A percentile compares a stretch with the other conserved stretches of the same genome.
phyloP scores from a whole-genome alignment of 2,888 invertebrate genomes.

The Drosophila testacea region DNA sequence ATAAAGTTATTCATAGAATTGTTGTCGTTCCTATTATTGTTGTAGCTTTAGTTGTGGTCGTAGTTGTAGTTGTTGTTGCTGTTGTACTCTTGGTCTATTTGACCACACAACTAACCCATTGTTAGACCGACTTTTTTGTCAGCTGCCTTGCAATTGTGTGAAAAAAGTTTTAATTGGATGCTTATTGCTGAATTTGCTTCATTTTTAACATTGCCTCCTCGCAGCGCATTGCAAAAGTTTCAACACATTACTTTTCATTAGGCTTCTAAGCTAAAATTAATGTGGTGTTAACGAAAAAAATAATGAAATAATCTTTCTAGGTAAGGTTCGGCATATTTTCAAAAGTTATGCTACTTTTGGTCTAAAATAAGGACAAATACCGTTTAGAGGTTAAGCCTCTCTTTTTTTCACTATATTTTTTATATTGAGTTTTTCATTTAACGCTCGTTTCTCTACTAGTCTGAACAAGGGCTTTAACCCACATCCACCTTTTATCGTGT shows the following conservation, averaged over 20 bases:
- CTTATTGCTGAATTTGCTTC: constrained; percentile 71
- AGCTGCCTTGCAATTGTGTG: constrained; percentile 57
- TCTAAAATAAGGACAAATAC: too few species aligned
- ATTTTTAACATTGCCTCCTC: constrained; percentile 36
- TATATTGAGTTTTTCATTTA: too few species aligned
- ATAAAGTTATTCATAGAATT: constrained; percentile 57
- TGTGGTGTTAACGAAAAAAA: background rate
- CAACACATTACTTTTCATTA: constrained; percentile 29
- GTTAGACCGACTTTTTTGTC: constrained; percentile 54
- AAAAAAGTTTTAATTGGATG: constrained; percentile 77
- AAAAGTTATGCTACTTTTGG: too few species aligned
- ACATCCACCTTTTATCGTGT: too few species aligned
- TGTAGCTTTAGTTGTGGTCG: background rate
- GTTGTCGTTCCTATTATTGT: constrained; percentile 21
- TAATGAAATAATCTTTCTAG: too few species aligned
- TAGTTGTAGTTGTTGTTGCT: constrained; percentile 7
- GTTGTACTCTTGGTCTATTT: constrained; percentile 12
- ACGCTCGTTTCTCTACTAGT: too few species aligned
- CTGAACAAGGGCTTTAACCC: too few species aligned
- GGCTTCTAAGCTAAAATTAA: constrained; percentile 20
- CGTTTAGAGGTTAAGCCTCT: too few species aligned
- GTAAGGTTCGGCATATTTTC: too few species aligned
- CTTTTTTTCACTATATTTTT: too few species aligned
- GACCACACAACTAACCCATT: constrained; percentile 53
- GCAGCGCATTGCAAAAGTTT: constrained; percentile 21